Percentiles rank a stretch among this genome's conserved stretches.
phyloP scores from a whole-genome alignment of 2,797 vertebrate species.

The Phoxinus dragarum region DNA sequence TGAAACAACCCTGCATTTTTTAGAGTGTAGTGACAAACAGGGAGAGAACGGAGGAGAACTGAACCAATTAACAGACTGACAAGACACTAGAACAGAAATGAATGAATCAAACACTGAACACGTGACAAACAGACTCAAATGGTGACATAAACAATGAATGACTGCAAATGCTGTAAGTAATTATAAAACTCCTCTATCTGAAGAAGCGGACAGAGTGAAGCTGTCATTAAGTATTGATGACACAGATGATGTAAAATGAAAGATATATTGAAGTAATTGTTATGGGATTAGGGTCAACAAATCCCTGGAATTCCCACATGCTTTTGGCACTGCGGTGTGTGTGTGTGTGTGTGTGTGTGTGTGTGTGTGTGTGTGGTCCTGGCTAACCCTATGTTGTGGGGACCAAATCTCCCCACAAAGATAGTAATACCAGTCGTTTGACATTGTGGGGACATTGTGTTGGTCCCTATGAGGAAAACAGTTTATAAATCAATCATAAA shows the following conservation, averaged over 20 bases:
- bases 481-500: no score
- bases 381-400: no score
- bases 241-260: slow-evolving; percentile 53
- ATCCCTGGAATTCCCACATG: slow-evolving; percentile 5
- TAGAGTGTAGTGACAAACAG: no score
- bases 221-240: slow-evolving; percentile 54
- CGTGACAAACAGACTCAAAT: no score
- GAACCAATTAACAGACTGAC: no score
- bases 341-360: background rate
- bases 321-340: background rate
- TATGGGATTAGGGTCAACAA: slow-evolving; percentile 39
- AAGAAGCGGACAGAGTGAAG: slow-evolving; percentile 22
- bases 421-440: no score
- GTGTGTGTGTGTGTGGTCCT: background rate
- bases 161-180: slow-evolving; percentile 31
- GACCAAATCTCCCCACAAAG: no score
- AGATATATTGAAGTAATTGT: slow-evolving; percentile 44
- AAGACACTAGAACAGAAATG: no score
- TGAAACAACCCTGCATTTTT: no score
- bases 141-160: background rate
- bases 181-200: slow-evolving; percentile 41
- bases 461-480: background rate
- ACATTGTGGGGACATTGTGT: background rate
- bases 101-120: no score
- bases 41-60: no score